These are phyloP conservation scores for Galago senegalensis DNA, from an alignment of 2,797 vertebrate genomes.

Conservation along the genomic window DNA sequence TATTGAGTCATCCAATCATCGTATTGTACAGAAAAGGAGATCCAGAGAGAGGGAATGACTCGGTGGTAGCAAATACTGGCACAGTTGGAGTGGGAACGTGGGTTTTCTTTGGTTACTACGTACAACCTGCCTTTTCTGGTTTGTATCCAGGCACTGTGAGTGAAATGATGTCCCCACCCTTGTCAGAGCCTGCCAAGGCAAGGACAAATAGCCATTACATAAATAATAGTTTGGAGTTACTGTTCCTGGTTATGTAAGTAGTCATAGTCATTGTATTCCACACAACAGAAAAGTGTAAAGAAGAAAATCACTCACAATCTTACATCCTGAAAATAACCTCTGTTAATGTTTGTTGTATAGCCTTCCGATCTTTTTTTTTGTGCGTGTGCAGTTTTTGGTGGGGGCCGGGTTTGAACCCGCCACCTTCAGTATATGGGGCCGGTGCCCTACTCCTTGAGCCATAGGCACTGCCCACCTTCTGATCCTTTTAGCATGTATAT, in stretches of 20 bases:
- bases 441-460: too few relatives aligned
- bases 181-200: background rate
- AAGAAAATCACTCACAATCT: background rate
- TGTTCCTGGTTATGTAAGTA: background rate
- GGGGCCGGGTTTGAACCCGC: too few relatives aligned
- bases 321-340: too few relatives aligned
- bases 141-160: background rate
- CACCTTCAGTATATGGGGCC: too few relatives aligned
- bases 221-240: background rate
- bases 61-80: background rate
- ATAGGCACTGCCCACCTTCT: too few relatives aligned
- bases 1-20: background rate
- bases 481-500: background rate
- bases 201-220: too few relatives aligned
- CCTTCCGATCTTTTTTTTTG: background rate
- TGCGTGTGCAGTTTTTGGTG: too few relatives aligned
- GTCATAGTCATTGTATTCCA: background rate
- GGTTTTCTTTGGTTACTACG: background rate
- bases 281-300: background rate
- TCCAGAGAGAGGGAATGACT: background rate
- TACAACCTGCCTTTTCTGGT: background rate
- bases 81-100: rapidly evolving
- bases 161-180: background rate
- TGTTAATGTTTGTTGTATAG: background rate
- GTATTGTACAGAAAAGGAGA: background rate